Evolutionary conservation across 2,888 invertebrate genomes (phyloP), one percentile per base, ranked within the genome.

Genomic region (Ceriagrion tenellum): DNA sequence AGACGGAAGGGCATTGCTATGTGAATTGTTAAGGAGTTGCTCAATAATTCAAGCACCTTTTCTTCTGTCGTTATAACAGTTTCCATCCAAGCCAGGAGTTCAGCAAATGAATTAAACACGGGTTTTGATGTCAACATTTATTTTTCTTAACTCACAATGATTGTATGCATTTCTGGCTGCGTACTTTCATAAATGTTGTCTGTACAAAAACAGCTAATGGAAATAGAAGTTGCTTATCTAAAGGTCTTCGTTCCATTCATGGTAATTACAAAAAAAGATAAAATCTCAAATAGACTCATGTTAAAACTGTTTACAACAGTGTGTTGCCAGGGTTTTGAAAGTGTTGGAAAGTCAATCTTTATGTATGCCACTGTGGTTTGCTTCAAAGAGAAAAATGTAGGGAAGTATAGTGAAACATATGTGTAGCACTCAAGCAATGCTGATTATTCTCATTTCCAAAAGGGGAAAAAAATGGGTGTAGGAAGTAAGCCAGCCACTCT

Each of bases 11-110:
- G 69, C 69, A 47, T 93, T 55, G 47, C 55, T n/a, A n/a, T 93
- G 69, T 69, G 63, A 93, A 93, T 74, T 93, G 93, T 69, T n/a
- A 74, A 93, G 89, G 89, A 89, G 55, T 93, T 93, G 93, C 93
- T 93, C 93, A 93, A 93, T 93, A 26, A 93, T 63, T 93, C 93
- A 40, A 40, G 47, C 93, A 63, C 69, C 93, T 74, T 93, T 74
- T 69, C 47, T 63, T 47, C 89, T 55, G 89, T 55, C 47, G 16
- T 89, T 89, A 26, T n/a, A 81, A 81, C 23, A 69, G 74, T 74
- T n/a, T 47, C 69, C 69, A 40, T 30, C 47, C 47, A 69, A 93
- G 93, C 69, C n/a, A 69, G 69, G 47, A 69, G 69, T 40, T 93
- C 47, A 55, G 89, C 89, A 55, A n/a, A 69, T 47, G 69, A 93